Conservation (phyloP, 2,888 invertebrate genomes). For the Scaptomyza parva region DNA sequence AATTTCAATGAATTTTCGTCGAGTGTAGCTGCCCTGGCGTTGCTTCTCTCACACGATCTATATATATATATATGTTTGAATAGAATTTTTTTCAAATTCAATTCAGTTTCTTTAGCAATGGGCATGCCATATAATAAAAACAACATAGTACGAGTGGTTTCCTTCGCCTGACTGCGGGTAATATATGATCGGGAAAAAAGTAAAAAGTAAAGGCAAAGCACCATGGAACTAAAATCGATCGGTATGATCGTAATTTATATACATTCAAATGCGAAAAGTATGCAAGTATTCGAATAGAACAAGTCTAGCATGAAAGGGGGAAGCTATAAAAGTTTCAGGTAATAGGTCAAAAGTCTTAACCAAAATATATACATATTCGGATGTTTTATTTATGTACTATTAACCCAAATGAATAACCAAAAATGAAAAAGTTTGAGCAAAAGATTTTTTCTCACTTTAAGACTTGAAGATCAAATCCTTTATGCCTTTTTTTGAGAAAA, state of each 20-base stretch:
- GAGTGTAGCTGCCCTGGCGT: constrained; percentile 23
- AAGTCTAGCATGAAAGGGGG: neutral
- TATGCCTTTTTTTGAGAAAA: too few relatives aligned
- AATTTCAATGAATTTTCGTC: neutral
- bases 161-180: constrained; percentile 42
- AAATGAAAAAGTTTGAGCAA: too few relatives aligned
- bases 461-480: too few relatives aligned
- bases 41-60: constrained; percentile 22
- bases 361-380: neutral
- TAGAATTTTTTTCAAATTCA: constrained; percentile 13
- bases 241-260: constrained; percentile 1
- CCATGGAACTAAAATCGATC: neutral
- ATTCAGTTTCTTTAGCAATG: constrained; percentile 12
- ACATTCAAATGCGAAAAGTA: neutral
- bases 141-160: constrained; percentile 32
- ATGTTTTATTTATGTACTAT: too few relatives aligned
- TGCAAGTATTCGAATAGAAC: neutral
- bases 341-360: neutral
- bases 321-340: neutral
- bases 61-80: constrained; percentile 10
- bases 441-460: too few relatives aligned
- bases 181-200: constrained; percentile 7
- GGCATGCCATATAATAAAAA: constrained; percentile 10
- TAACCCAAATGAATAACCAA: too few relatives aligned
- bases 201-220: neutral